phyloP scores from a whole-genome alignment of 1,140 invertebrate species.

The Panagrolaimus sp. region DNA sequence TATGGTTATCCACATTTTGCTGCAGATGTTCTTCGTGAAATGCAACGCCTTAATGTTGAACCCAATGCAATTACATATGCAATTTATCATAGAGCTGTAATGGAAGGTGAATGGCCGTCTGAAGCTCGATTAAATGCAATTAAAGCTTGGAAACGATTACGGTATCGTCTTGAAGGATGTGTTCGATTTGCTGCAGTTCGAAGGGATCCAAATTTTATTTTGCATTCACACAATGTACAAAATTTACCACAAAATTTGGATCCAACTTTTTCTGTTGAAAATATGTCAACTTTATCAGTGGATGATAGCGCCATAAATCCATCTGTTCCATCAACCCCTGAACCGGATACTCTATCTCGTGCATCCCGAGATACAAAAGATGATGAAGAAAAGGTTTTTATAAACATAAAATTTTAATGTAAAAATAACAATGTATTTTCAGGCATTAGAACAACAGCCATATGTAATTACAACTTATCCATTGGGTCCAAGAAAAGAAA shows the following conservation, averaged over 20 bases:
- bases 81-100: conserved; percentile 67
- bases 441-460: not conserved
- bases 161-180: conserved; percentile 26
- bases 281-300: not conserved
- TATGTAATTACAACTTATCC: not conserved
- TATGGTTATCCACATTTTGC: conserved; percentile 87
- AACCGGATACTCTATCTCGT: too few species aligned
- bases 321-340: not conserved
- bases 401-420: too few species aligned
- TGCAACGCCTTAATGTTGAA: conserved; percentile 86
- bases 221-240: too few species aligned
- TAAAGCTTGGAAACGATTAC: conserved; percentile 33
- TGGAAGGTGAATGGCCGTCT: conserved; percentile 52
- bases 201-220: too few species aligned
- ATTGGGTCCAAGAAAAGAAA: not conserved
- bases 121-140: conserved; percentile 42
- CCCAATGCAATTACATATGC: conserved; percentile 97
- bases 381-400: not conserved
- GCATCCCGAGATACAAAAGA: not conserved
- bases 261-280: not conserved
- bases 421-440: too few species aligned
- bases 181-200: conserved; percentile 21
- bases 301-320: not conserved
- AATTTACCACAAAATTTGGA: too few species aligned
- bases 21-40: conserved; percentile 85